These are phyloP conservation scores for Amphipoea lucens DNA, from an alignment of 2,888 invertebrate genomes.

Conservation along the genomic window DNA sequence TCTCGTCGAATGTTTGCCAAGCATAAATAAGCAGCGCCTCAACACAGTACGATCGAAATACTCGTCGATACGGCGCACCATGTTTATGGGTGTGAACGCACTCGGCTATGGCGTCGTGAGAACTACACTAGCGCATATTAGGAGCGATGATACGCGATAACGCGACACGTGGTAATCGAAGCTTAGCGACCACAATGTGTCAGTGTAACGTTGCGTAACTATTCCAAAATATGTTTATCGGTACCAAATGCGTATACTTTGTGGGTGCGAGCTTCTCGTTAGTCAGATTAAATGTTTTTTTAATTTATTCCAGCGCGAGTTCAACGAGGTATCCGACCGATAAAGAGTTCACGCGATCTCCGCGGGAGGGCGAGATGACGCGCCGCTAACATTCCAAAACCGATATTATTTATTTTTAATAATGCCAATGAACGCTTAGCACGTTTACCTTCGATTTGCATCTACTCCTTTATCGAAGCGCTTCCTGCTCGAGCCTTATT, in stretches of 20 bases:
- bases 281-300: slow-evolving; percentile 46
- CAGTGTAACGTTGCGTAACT: slow-evolving; percentile 76
- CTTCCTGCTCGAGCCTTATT: slow-evolving; percentile 75
- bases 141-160: slow-evolving; percentile 78
- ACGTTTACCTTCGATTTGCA: slow-evolving; percentile 84
- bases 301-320: slow-evolving; percentile 52
- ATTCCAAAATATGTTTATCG: slow-evolving; percentile 64
- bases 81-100: slow-evolving; percentile 86
- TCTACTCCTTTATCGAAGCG: slow-evolving; percentile 71
- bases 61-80: slow-evolving; percentile 76
- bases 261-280: slow-evolving; percentile 28
- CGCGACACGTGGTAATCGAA: slow-evolving; percentile 82
- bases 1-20: slow-evolving; percentile 85
- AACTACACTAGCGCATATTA: slow-evolving; percentile 80
- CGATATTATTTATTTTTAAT: slow-evolving; percentile 87
- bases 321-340: slow-evolving; percentile 76
- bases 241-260: slow-evolving; percentile 58
- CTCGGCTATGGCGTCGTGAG: slow-evolving; percentile 83
- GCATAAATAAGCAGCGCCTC: slow-evolving; percentile 85
- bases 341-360: slow-evolving; percentile 87
- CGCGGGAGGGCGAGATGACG: slow-evolving; percentile 86
- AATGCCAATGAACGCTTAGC: slow-evolving; percentile 87
- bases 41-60: slow-evolving; percentile 73
- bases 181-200: slow-evolving; percentile 73
- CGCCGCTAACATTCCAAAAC: slow-evolving; percentile 84